Evolutionary conservation across 2,888 invertebrate genomes (phyloP).

Genomic region (Holacanthella duospinosa): DNA sequence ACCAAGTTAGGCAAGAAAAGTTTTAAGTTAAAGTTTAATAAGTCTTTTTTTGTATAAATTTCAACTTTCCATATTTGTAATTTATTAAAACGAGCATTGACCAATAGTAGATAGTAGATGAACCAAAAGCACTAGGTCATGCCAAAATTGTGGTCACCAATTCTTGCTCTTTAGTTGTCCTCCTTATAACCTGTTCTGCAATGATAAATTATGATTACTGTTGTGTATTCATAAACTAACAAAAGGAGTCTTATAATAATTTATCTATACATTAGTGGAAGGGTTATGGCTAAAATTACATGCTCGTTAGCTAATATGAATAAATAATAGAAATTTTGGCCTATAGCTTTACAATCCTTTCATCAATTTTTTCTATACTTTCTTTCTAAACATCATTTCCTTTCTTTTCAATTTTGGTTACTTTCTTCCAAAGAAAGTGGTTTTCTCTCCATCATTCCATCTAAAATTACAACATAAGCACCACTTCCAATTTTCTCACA

Average conservation of each 20-base stretch:
- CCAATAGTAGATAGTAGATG: not conserved
- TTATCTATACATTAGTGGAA: too few species aligned
- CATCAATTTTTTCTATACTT: too few species aligned
- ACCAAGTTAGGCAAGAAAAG: too few species aligned
- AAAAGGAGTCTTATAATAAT: too few species aligned
- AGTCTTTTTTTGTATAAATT: too few species aligned
- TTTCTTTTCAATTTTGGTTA: not conserved
- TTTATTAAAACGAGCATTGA: not conserved
- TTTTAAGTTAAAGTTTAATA: too few species aligned
- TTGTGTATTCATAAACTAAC: too few species aligned
- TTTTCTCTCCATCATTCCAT: not conserved
- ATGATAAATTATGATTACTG: not conserved
- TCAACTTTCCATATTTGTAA: not conserved
- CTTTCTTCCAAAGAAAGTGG: not conserved
- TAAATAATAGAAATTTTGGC: too few species aligned
- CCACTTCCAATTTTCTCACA: not conserved
- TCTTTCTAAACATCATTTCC: too few species aligned
- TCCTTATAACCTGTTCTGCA: not conserved
- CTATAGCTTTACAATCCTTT: too few species aligned
- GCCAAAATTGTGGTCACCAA: not conserved
- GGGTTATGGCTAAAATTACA: too few species aligned
- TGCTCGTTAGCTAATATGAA: too few species aligned
- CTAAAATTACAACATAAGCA: not conserved
- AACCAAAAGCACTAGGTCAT: not conserved
- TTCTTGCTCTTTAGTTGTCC: not conserved